A percentile compares a stretch with the other conserved stretches of the same genome.
phyloP scores from a whole-genome alignment of 1,140 invertebrate species.

The Drosophila pruinosa region DNA sequence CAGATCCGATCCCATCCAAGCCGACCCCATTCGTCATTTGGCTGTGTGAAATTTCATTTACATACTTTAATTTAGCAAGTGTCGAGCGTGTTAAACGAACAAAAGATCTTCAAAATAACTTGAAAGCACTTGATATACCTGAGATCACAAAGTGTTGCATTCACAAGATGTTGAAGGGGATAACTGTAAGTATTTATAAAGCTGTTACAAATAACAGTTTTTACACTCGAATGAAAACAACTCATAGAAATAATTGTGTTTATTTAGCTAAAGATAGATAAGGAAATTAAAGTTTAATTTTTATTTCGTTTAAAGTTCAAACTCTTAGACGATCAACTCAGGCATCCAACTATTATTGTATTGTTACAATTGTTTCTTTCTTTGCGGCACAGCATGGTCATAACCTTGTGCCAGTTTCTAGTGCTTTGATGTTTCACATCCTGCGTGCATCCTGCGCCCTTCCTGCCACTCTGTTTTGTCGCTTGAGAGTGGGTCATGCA shows the following conservation, averaged over 20 bases:
- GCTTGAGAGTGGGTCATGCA: slow-evolving; percentile 3
- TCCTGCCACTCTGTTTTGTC: slow-evolving; percentile 15
- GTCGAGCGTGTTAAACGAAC: slow-evolving; percentile 20
- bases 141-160: not conserved
- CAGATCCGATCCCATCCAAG: not conserved
- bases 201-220: too few species aligned
- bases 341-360: not conserved
- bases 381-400: slow-evolving; percentile 3
- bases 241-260: too few species aligned
- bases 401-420: slow-evolving; percentile 39
- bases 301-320: too few species aligned
- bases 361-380: not conserved
- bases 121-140: slow-evolving; percentile 3
- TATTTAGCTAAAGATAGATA: too few species aligned
- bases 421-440: slow-evolving; percentile 26
- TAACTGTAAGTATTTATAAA: not conserved
- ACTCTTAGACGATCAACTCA: too few species aligned
- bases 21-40: not conserved
- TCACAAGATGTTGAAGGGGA: not conserved
- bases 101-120: slow-evolving; percentile 34
- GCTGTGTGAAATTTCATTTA: slow-evolving; percentile 23
- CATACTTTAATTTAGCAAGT: slow-evolving; percentile 11
- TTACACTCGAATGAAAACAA: too few species aligned
- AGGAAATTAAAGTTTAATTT: too few species aligned
- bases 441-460: slow-evolving; percentile 24